Conservation (phyloP, 2,113 vertebrate species). For the Hymenochirus boettgeri region DNA sequence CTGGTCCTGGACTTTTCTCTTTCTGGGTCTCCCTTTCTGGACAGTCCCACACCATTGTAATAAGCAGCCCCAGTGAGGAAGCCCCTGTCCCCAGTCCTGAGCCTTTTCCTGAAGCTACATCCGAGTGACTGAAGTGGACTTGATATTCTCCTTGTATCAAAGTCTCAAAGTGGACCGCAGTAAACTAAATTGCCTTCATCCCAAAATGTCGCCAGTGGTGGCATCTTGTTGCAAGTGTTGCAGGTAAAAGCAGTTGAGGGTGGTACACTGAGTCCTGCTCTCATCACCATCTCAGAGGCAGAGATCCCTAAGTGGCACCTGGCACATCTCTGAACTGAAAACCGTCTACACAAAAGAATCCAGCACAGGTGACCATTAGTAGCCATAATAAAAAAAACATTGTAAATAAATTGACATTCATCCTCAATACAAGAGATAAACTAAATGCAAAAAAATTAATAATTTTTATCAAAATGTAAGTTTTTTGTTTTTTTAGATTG, state of each 20-base stretch:
- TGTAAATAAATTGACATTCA: no score
- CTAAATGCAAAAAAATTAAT: no score
- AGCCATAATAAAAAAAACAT: no score
- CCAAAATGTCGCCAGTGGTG: conserved; percentile 98
- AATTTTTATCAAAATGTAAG: no score
- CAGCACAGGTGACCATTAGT: conserved; percentile 4
- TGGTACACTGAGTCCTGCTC: conserved; percentile 97
- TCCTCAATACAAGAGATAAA: no score
- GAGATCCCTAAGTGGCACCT: conserved; percentile 97
- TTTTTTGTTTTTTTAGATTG: no score
- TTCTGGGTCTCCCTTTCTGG: conserved; percentile 93
- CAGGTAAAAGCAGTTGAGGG: conserved; percentile 98
- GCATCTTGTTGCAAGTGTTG: conserved; percentile 96
- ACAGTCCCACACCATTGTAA: conserved; percentile 96
- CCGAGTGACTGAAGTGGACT: conserved; percentile 88
- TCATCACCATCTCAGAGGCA: conserved; percentile 99
- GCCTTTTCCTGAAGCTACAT: conserved; percentile 83
- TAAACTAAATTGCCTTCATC: conserved; percentile 98
- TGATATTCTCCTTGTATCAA: conserved; percentile 96
- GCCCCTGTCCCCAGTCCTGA: conserved; percentile 72
- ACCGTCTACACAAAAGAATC: conserved; percentile 76
- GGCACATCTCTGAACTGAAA: conserved; percentile 96
- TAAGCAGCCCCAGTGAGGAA: conserved; percentile 88
- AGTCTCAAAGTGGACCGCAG: conserved; percentile 98
- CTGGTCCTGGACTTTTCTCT: conserved; percentile 91